phyloP scores from a whole-genome alignment of 2,888 invertebrate species.

The Anticlea derivata region DNA sequence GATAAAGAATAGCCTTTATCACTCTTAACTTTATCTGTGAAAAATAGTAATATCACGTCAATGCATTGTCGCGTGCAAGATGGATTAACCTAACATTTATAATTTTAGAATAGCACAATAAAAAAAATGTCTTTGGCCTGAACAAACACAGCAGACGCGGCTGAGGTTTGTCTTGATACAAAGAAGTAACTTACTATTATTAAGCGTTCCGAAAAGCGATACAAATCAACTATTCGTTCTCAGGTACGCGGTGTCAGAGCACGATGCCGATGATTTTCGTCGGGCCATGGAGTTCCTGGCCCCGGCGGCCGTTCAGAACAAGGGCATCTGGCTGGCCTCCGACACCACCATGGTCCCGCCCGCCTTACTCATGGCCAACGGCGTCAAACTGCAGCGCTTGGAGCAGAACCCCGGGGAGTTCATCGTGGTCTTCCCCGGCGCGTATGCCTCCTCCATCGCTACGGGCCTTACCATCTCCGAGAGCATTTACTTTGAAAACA shows the following conservation, averaged over 20 bases:
- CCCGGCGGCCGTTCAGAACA: slow-evolving; percentile 92
- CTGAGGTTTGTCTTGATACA: too few species aligned
- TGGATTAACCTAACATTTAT: too few species aligned
- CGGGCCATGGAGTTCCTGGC: slow-evolving; percentile 89
- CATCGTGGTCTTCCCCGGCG: slow-evolving; percentile 93
- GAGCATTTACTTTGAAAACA: slow-evolving; percentile 95
- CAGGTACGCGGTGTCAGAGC: slow-evolving; percentile 92
- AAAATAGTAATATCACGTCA: too few species aligned
- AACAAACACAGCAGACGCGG: too few species aligned
- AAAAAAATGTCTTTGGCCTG: too few species aligned
- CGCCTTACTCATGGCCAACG: slow-evolving; percentile 87
- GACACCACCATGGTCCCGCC: slow-evolving; percentile 98
- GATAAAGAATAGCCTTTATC: too few species aligned
- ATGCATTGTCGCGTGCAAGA: too few species aligned
- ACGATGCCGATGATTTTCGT: slow-evolving; percentile 89
- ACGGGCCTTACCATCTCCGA: slow-evolving; percentile 96
- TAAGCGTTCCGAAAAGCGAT: background rate
- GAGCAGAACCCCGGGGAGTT: slow-evolving; percentile 95
- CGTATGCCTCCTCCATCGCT: slow-evolving; percentile 94
- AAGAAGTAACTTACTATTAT: too few species aligned
- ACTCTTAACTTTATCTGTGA: too few species aligned
- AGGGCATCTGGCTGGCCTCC: slow-evolving; percentile 94
- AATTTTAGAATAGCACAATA: too few species aligned
- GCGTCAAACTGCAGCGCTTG: slow-evolving; percentile 90
- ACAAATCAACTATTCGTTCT: background rate